These are phyloP conservation scores for Fregetta grallaria DNA, from an alignment of 2,113 vertebrate species.

Conservation along the genomic window DNA sequence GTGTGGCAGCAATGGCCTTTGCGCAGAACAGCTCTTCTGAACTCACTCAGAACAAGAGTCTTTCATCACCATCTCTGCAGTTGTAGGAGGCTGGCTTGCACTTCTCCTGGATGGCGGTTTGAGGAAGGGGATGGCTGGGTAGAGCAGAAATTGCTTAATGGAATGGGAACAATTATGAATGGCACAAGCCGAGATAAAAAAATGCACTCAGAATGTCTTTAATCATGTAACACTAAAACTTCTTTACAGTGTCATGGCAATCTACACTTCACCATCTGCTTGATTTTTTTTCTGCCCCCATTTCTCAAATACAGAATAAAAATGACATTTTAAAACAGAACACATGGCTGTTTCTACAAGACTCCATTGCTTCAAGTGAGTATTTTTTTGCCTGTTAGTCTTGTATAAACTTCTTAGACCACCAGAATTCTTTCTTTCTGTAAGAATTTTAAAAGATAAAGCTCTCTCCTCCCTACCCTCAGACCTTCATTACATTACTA, in stretches of 20 bases:
- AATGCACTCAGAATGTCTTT: constrained; percentile 61
- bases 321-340: constrained; percentile 25
- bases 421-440: neutral
- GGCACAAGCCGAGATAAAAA: constrained; percentile 7
- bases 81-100: neutral
- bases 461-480: neutral
- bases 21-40: neutral
- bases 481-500: neutral
- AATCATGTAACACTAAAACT: constrained; percentile 63
- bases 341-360: constrained; percentile 43
- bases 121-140: neutral
- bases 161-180: constrained; percentile 32
- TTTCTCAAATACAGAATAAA: constrained; percentile 43
- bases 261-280: constrained; percentile 33
- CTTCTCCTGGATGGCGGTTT: neutral
- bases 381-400: constrained; percentile 27
- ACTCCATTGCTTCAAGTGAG: neutral
- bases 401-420: neutral
- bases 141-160: neutral
- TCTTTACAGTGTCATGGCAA: constrained; percentile 47
- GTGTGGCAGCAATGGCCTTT: accelerated
- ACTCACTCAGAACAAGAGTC: neutral
- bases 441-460: constrained; percentile 2
- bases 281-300: constrained; percentile 21
- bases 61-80: neutral